Percentiles rank a stretch among this genome's conserved stretches.
Conservation (phyloP, 2,113 vertebrate species). For the Campylorhamphus procurvoides region DNA sequence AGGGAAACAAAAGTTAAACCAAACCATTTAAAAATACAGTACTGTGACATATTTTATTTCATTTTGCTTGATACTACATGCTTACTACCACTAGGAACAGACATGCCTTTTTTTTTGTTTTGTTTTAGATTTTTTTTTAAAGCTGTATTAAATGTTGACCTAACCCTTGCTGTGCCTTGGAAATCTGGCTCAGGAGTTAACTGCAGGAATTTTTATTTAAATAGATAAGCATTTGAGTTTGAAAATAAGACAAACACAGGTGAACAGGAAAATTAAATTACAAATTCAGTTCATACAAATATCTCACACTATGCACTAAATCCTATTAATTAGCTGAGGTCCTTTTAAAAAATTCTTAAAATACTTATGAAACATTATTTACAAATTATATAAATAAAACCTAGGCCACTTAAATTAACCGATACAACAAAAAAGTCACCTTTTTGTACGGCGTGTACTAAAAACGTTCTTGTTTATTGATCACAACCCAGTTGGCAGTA, state of each 20-base stretch:
- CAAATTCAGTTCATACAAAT: slow-evolving; percentile 48
- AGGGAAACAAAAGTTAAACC: slow-evolving; percentile 52
- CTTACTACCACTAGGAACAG: slow-evolving; percentile 56
- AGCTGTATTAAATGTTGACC: slow-evolving; percentile 17
- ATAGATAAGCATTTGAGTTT: slow-evolving; percentile 40
- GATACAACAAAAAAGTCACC: slow-evolving; percentile 56
- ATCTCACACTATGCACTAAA: slow-evolving; percentile 18
- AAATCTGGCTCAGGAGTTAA: slow-evolving; percentile 3
- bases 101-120: not conserved
- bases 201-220: slow-evolving; percentile 67
- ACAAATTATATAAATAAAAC: slow-evolving; percentile 79
- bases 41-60: slow-evolving; percentile 66
- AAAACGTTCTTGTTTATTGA: slow-evolving; percentile 78
- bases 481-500: slow-evolving; percentile 76
- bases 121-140: not conserved
- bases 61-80: slow-evolving; percentile 36
- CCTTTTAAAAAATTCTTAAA: slow-evolving; percentile 61
- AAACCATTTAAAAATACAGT: slow-evolving; percentile 47
- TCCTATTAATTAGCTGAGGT: slow-evolving; percentile 53
- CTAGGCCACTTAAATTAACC: slow-evolving; percentile 64
- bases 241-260: slow-evolving; percentile 55
- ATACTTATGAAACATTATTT: slow-evolving; percentile 75
- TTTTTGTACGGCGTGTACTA: slow-evolving; percentile 63
- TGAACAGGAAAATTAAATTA: slow-evolving; percentile 41
- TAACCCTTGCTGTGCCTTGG: slow-evolving; percentile 41